Evolutionary conservation across 2,113 vertebrate species (phyloP).

Genomic region (Poecilia latipinna): DNA sequence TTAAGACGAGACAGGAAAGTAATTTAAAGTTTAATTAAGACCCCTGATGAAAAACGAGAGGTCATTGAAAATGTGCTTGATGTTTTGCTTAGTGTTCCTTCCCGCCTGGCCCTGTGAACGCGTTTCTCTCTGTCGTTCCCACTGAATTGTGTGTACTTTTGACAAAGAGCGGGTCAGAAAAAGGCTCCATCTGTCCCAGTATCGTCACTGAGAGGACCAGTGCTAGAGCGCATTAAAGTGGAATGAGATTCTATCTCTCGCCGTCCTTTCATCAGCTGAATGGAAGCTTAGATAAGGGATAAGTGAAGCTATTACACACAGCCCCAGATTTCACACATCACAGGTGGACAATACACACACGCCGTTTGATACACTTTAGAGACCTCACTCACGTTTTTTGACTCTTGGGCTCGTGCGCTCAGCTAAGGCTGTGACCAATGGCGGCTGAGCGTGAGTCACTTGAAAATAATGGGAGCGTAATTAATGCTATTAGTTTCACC

Average conservation of each 20-base stretch:
- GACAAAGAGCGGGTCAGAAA: slow-evolving; percentile 1
- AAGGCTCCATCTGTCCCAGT: background rate
- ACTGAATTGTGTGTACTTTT: slow-evolving; percentile 21
- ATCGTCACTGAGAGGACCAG: slow-evolving; percentile 24
- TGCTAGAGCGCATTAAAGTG: slow-evolving; percentile 46
- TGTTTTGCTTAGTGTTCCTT: slow-evolving; percentile 38
- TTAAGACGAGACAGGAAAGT: slow-evolving; percentile 17
- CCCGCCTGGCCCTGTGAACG: slow-evolving; percentile 27
- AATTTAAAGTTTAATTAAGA: slow-evolving; percentile 63
- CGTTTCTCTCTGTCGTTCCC: slow-evolving; percentile 3
- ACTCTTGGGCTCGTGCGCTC: background rate
- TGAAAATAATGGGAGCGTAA: slow-evolving; percentile 14
- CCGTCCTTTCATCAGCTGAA: slow-evolving; percentile 58
- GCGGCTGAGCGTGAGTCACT: slow-evolving; percentile 1
- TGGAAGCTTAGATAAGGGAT: slow-evolving; percentile 44
- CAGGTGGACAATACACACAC: slow-evolving; percentile 8
- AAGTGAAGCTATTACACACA: slow-evolving; percentile 44
- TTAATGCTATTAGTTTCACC: slow-evolving; percentile 17
- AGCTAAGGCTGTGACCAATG: slow-evolving; percentile 5
- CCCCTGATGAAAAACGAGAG: slow-evolving; percentile 45
- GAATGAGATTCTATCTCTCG: slow-evolving; percentile 51
- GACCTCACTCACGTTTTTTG: slow-evolving; percentile 1
- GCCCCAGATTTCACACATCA: slow-evolving; percentile 24
- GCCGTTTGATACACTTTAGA: slow-evolving; percentile 1
- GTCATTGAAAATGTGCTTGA: slow-evolving; percentile 42